Evolutionary conservation across 1,140 invertebrate genomes (phyloP), one percentile per base, ranked within the genome.

Genomic region (Drosophila carrolli): DNA sequence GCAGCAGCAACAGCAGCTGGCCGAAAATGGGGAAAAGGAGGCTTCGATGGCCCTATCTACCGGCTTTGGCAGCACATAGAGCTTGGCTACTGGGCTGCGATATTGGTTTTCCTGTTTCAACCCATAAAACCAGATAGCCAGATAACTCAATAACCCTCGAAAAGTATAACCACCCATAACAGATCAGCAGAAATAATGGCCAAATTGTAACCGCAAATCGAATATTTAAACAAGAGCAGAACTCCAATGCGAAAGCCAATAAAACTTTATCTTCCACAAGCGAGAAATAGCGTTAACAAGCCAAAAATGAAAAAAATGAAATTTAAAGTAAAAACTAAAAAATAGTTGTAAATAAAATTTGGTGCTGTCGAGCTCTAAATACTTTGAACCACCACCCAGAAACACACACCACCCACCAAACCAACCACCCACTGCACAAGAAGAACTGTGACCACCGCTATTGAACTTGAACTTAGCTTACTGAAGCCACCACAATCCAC

Each of bases 81-180:
- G 85, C 67, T 63, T 77, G 76, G 77, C 88, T 62, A 85, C 61
- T 63, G 91, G 91, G 81, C 80, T 85, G 65, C 88, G 90, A 77
- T 91, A 91, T 82, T 82, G 91, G 66, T 92, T 92, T 59, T 92
- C 91, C 62, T 92, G 91, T 81, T 92, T 92, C 72, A 81, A 91
- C 5, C 83, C 83, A 41, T 88, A 86, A 75, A 60, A 56, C 32
- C 41, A 62, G 53, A 41, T 32, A 67, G 43, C 38, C 29, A 19
- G 29, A 51, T 40, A 73, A 60, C 50, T 55, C n/a, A 46, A 62
- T 61, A 37, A n/a, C 19, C 14, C 32, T 35, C 13, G 48, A 54
- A 53, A 50, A 48, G 10, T 41, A 55, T 32, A 32, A 32, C 29
- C 29, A 43, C 37, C 56, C 56, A 38, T 54, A 66, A 58, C 57